phyloP scores from a whole-genome alignment of 2,113 vertebrate species.

The Indicator indicator region DNA sequence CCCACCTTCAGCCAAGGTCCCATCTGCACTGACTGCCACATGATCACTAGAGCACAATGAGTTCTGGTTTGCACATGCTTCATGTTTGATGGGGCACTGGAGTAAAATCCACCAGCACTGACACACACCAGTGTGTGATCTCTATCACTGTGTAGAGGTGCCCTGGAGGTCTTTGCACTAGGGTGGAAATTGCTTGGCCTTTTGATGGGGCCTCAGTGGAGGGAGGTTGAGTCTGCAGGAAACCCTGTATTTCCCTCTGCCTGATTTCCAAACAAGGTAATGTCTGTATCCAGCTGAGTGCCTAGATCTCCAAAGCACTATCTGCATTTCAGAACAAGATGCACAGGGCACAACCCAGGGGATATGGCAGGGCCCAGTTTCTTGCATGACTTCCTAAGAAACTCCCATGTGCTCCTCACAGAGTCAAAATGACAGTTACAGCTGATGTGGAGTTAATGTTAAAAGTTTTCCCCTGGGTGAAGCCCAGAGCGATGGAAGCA shows the following conservation, averaged over 20 bases:
- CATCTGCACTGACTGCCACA: background rate
- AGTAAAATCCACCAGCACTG: background rate
- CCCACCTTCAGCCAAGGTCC: background rate
- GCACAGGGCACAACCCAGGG: background rate
- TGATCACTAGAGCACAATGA: background rate
- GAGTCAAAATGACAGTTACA: background rate
- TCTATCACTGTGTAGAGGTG: fast-evolving
- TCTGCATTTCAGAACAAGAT: background rate
- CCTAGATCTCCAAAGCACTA: background rate
- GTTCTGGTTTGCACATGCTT: background rate
- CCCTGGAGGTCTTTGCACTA: background rate
- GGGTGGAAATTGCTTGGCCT: background rate
- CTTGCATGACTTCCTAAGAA: background rate
- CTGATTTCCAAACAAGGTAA: background rate
- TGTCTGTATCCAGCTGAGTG: background rate
- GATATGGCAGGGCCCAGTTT: fast-evolving
- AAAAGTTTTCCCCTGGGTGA: background rate
- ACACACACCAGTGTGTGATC: background rate
- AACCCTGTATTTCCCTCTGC: background rate
- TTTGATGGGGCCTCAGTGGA: background rate
- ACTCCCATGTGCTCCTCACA: fast-evolving
- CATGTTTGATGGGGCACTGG: background rate
- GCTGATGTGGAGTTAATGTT: background rate
- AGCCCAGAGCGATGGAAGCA: background rate
- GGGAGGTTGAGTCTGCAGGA: background rate